A percentile compares a stretch with the other conserved stretches of the same genome.
Evolutionary conservation across 2,797 vertebrate species (phyloP).

Genomic region (Menidia menidia): DNA sequence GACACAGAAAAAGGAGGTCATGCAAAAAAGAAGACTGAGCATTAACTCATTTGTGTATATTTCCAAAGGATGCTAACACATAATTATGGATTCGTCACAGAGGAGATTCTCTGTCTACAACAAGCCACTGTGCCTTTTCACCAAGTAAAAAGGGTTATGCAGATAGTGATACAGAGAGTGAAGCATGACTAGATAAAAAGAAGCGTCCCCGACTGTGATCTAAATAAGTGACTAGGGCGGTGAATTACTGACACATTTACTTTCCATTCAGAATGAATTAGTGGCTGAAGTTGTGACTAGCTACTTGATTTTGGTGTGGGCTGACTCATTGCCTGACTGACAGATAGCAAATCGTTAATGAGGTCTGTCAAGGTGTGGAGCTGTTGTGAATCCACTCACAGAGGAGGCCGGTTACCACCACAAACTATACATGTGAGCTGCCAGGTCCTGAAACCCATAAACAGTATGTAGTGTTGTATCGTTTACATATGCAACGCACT

Average conservation of each 20-base stretch:
- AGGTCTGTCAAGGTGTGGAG: constrained; percentile 20
- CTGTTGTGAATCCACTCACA: constrained; percentile 17
- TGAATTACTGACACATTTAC: constrained; percentile 32
- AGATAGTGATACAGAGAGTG: not conserved
- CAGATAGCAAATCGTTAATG: constrained; percentile 10
- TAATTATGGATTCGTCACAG: constrained; percentile 5
- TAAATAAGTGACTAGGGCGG: constrained; percentile 13
- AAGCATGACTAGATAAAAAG: constrained; percentile 3
- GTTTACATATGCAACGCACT: not conserved
- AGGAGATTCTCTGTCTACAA: constrained; percentile 10
- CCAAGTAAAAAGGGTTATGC: not conserved
- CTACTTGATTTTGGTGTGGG: constrained; percentile 5
- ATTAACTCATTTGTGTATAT: constrained; percentile 9
- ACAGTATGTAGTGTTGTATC: not conserved
- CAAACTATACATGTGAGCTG: not conserved
- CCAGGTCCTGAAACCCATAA: not conserved
- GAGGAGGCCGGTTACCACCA: not conserved
- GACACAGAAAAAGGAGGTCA: constrained; percentile 20
- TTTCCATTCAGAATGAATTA: constrained; percentile 23
- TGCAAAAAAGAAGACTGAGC: constrained; percentile 15
- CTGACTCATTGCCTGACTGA: constrained; percentile 14
- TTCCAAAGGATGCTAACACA: constrained; percentile 21
- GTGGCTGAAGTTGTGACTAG: constrained; percentile 14
- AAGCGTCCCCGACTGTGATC: constrained; percentile 7
- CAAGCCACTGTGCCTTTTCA: not conserved